Conservation (phyloP, 1,140 invertebrate species). For the Mya arenaria region DNA sequence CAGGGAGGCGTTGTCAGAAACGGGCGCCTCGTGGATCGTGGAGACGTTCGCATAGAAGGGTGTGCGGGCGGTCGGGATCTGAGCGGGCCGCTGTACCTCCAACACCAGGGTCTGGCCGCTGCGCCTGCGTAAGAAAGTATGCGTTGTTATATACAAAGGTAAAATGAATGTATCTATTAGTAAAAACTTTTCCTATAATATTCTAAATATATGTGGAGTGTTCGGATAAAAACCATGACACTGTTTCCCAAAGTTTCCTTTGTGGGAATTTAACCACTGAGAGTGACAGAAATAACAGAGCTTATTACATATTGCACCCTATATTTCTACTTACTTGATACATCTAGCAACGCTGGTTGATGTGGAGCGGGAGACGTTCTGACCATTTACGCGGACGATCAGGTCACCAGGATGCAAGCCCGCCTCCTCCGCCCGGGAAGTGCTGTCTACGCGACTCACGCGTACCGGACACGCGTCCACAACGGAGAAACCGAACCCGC, state of each 20-base stretch:
- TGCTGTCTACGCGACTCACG: slow-evolving; percentile 91
- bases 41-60: neutral
- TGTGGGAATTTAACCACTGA: no score
- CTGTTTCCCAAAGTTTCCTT: no score
- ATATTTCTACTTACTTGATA: slow-evolving; percentile 60
- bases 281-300: no score
- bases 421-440: slow-evolving; percentile 93
- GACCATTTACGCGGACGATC: slow-evolving; percentile 92
- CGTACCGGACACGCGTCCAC: slow-evolving; percentile 93
- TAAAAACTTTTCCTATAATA: no score
- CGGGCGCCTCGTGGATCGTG: neutral
- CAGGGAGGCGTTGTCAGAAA: neutral
- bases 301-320: no score
- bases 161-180: no score
- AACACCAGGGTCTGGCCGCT: slow-evolving; percentile 21
- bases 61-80: neutral
- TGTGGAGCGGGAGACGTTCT: slow-evolving; percentile 82
- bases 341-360: slow-evolving; percentile 67
- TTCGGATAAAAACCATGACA: no score
- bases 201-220: no score
- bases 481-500: slow-evolving; percentile 90
- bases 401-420: slow-evolving; percentile 94
- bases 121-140: slow-evolving; percentile 32
- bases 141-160: no score
- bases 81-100: slow-evolving; percentile 35